Percentiles rank a stretch among this genome's conserved stretches.
These are phyloP conservation scores for Nerophis ophidion DNA, from an alignment of 2,113 vertebrate genomes.

Conservation along the genomic window DNA sequence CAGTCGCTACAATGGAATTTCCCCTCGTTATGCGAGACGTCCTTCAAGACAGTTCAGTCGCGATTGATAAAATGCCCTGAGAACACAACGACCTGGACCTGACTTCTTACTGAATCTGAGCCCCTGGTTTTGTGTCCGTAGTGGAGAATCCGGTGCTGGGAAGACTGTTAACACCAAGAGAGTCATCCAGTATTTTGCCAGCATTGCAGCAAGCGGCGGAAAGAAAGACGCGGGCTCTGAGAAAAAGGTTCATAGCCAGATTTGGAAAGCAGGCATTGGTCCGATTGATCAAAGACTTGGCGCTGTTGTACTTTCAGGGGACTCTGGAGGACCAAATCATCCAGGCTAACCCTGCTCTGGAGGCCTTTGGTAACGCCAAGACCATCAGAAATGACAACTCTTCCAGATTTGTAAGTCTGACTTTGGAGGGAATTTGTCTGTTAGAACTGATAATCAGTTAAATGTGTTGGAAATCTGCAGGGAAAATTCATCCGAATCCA, in stretches of 20 bases:
- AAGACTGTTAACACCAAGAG: conserved; percentile 92
- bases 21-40: too few relatives aligned
- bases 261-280: not conserved
- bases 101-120: not conserved
- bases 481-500: conserved; percentile 89
- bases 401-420: conserved; percentile 78
- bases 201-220: conserved; percentile 78
- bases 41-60: too few relatives aligned
- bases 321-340: conserved; percentile 10
- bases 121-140: conserved; percentile 24
- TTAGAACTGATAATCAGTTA: not conserved
- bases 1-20: too few relatives aligned
- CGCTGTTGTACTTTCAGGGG: conserved; percentile 72
- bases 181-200: conserved; percentile 91
- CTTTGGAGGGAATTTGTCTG: not conserved
- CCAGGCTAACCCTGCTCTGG: conserved; percentile 6
- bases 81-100: too few relatives aligned
- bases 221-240: conserved; percentile 77
- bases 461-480: conserved; percentile 40
- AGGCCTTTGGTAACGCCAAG: conserved; percentile 17
- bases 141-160: conserved; percentile 90
- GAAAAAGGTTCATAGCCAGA: conserved; percentile 71
- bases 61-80: too few relatives aligned
- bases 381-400: conserved; percentile 88
- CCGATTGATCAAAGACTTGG: too few relatives aligned